Evolutionary conservation across 1,140 invertebrate species (phyloP).

Genomic region (Nasonia giraulti): DNA sequence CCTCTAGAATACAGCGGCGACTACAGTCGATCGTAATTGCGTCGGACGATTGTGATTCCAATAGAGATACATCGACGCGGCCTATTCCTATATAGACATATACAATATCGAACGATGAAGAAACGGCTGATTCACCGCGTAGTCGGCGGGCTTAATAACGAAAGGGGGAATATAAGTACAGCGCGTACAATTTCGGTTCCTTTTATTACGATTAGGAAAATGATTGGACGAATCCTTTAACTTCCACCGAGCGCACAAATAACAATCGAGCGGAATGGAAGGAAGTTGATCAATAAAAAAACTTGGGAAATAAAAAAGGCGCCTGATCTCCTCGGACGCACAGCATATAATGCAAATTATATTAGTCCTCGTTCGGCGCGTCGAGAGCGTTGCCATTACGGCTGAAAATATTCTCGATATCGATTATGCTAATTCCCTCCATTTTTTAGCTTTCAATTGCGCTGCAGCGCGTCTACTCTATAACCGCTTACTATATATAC

Average conservation of each 20-base stretch:
- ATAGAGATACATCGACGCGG: background rate
- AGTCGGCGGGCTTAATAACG: background rate
- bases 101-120: background rate
- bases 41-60: background rate
- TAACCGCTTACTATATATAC: background rate
- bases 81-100: background rate
- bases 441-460: conserved; percentile 39
- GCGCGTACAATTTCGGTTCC: background rate
- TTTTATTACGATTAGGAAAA: background rate
- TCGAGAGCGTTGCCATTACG: too few species aligned
- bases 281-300: background rate
- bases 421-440: conserved; percentile 41
- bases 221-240: background rate
- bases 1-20: background rate
- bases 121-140: background rate
- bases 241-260: background rate
- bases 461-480: too few species aligned
- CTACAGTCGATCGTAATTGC: background rate
- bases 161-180: background rate
- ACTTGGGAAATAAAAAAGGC: background rate
- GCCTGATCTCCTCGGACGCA: too few species aligned
- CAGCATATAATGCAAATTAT: conserved; percentile 8
- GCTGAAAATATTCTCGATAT: conserved; percentile 26
- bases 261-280: background rate
- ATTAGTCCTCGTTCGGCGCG: background rate